Conservation (phyloP, 2,888 invertebrate species). For the Drosophila greeni region DNA sequence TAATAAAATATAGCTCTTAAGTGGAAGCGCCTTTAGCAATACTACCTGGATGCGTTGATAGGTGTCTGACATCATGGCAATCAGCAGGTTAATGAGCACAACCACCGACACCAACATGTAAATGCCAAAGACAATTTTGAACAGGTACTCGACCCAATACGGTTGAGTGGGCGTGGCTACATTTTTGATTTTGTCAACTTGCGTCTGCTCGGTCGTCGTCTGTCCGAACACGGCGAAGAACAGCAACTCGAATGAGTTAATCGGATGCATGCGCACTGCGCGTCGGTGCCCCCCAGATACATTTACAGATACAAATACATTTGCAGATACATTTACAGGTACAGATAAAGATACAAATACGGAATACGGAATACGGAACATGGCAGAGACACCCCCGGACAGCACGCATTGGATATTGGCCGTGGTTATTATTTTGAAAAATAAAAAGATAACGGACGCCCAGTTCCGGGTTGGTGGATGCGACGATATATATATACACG, state of each 20-base stretch:
- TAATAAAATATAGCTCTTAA: conserved; percentile 19
- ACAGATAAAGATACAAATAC: neutral
- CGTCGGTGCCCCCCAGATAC: conserved; percentile 58
- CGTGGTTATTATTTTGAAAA: conserved; percentile 60
- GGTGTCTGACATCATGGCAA: conserved; percentile 99
- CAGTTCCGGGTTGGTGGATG: conserved; percentile 62
- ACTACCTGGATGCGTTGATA: conserved; percentile 98
- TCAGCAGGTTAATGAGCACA: conserved; percentile 98
- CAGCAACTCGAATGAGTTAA: conserved; percentile 96
- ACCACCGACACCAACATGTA: conserved; percentile 99
- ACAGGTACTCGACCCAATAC: conserved; percentile 90
- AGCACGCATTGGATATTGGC: conserved; percentile 39
- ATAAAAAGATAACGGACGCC: conserved; percentile 72
- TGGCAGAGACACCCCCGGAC: conserved; percentile 39
- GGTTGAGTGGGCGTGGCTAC: conserved; percentile 82
- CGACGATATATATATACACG: conserved; percentile 12
- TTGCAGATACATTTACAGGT: conserved; percentile 1
- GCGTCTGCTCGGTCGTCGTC: conserved; percentile 89
- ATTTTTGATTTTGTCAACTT: conserved; percentile 82
- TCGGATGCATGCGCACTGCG: conserved; percentile 93
- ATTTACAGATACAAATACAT: conserved; percentile 7
- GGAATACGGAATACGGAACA: conserved; percentile 9
- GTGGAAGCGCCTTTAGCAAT: conserved; percentile 69
- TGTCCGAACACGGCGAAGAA: conserved; percentile 99
- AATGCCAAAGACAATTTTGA: conserved; percentile 92